Conservation (phyloP, 2,797 vertebrate genomes). For the Hippocampus kuda region DNA sequence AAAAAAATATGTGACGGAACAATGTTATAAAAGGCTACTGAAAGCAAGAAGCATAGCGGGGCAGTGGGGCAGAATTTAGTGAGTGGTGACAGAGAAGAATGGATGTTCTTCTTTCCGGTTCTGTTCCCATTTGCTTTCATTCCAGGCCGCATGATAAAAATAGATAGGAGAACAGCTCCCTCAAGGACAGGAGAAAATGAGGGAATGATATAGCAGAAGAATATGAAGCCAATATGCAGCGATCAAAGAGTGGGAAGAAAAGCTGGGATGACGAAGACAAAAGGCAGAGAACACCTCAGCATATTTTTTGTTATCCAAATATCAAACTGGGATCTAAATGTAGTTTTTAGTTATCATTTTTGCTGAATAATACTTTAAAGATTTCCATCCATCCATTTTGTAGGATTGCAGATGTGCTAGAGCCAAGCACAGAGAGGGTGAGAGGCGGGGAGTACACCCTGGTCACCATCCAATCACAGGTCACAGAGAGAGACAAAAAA, state of each 20-base stretch:
- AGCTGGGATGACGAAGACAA: neutral
- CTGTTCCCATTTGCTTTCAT: constrained; percentile 43
- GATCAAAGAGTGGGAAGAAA: constrained; percentile 8
- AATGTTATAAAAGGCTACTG: constrained; percentile 1
- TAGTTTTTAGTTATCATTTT: neutral
- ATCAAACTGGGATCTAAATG: neutral
- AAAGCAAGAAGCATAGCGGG: constrained; percentile 5
- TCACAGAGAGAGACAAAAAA: too few species aligned
- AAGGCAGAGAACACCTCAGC: neutral
- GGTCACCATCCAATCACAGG: too few species aligned
- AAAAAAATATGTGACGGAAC: neutral
- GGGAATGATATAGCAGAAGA: constrained; percentile 29
- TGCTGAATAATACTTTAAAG: neutral
- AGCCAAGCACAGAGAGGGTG: too few species aligned
- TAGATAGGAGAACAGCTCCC: constrained; percentile 69
- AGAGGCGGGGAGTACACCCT: too few species aligned
- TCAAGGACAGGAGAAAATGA: constrained; percentile 40
- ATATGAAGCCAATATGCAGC: constrained; percentile 23
- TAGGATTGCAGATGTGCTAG: too few species aligned
- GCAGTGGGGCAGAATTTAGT: constrained; percentile 14
- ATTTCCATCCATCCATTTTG: neutral
- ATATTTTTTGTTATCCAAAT: neutral
- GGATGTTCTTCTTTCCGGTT: constrained; percentile 20
- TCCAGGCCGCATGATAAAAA: constrained; percentile 63
- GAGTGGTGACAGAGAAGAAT: constrained; percentile 11